Evolutionary conservation across 2,888 invertebrate genomes (phyloP).

Genomic region (Anaspis maculata): DNA sequence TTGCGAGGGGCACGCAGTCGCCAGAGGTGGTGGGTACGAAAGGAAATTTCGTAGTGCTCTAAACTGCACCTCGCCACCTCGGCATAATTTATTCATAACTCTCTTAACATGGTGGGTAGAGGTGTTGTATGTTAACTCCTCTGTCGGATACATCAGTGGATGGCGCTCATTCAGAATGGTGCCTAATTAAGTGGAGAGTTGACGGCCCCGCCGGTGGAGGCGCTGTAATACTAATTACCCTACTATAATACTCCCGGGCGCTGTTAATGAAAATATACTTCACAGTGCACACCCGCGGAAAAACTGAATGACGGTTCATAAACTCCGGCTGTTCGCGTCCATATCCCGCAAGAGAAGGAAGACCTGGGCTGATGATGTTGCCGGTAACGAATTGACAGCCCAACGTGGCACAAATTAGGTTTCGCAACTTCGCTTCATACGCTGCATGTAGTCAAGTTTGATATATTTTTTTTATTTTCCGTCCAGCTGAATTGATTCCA

Average conservation of each 20-base stretch:
- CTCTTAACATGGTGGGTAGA: conserved; percentile 10
- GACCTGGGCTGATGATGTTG: no score
- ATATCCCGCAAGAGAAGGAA: no score
- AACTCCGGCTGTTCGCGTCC: conserved; percentile 7
- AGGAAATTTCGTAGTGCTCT: neutral
- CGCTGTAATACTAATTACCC: conserved; percentile 36
- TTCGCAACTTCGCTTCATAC: no score
- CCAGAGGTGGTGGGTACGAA: no score
- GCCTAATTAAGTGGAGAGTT: conserved; percentile 34
- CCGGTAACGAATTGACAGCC: no score
- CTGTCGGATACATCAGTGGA: conserved; percentile 8
- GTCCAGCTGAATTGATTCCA: no score
- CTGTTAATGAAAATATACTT: conserved; percentile 38
- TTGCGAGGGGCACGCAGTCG: no score
- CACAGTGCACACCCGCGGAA: conserved; percentile 20
- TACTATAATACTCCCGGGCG: conserved; percentile 33
- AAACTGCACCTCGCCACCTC: neutral
- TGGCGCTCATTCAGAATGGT: conserved; percentile 18
- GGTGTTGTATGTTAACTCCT: conserved; percentile 10
- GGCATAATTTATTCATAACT: conserved; percentile 15
- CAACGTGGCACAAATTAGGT: no score
- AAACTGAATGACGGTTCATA: conserved; percentile 26
- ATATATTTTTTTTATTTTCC: no score
- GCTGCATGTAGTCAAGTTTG: no score
- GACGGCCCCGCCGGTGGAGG: conserved; percentile 27